Evolutionary conservation across 2,888 invertebrate genomes (phyloP).

Genomic region (Drosophila neoperkinsi): DNA sequence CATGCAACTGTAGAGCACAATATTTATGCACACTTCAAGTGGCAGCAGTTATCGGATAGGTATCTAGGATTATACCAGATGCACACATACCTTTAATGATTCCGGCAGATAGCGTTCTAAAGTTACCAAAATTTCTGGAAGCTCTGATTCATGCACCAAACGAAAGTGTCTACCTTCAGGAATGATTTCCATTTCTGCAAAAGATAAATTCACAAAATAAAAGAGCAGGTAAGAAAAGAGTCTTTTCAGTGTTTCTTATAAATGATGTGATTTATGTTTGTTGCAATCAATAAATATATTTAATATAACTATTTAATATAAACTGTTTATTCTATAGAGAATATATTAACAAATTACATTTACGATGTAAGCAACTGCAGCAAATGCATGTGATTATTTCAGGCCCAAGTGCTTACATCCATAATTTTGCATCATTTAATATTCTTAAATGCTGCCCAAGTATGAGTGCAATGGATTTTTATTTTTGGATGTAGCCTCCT

Average conservation of each 20-base stretch:
- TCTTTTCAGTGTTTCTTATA: background rate
- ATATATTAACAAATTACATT: slow-evolving; percentile 1
- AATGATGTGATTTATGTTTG: background rate
- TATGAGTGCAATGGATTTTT: slow-evolving; percentile 33
- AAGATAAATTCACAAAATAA: slow-evolving; percentile 19
- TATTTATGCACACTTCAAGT: slow-evolving; percentile 42
- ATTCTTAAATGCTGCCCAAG: slow-evolving; percentile 29
- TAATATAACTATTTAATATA: background rate
- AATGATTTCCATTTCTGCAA: slow-evolving; percentile 93
- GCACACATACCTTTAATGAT: slow-evolving; percentile 91
- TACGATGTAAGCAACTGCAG: background rate
- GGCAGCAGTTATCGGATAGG: background rate
- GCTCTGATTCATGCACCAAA: slow-evolving; percentile 93
- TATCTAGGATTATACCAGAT: background rate
- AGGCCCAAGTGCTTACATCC: background rate
- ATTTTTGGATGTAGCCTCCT: slow-evolving; percentile 9
- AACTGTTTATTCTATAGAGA: background rate
- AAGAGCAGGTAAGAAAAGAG: background rate
- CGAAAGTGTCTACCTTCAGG: slow-evolving; percentile 94
- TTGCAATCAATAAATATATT: background rate
- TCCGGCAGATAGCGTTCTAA: slow-evolving; percentile 93
- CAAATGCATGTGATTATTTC: slow-evolving; percentile 16
- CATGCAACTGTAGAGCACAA: slow-evolving; percentile 11
- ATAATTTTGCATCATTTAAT: slow-evolving; percentile 27
- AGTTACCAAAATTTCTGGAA: slow-evolving; percentile 92